Conservation (phyloP, 2,113 vertebrate species). For the Emydocephalus ijimae region DNA sequence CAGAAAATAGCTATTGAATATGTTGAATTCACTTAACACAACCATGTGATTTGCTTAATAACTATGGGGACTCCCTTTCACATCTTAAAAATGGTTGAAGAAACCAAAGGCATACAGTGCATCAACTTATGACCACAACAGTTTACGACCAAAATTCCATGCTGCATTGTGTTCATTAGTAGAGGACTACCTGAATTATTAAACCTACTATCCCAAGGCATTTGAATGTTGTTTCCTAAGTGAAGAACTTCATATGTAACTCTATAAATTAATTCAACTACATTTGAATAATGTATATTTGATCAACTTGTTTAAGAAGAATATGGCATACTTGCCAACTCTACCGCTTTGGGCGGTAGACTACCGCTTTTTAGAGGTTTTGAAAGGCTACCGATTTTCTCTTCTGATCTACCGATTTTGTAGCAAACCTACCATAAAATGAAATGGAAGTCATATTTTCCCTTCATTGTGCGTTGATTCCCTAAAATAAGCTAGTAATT, state of each 20-base stretch:
- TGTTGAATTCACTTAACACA: not conserved
- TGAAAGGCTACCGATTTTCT: too few species aligned
- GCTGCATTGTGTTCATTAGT: not conserved
- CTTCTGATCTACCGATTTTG: too few species aligned
- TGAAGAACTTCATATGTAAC: not conserved
- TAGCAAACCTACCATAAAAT: too few species aligned
- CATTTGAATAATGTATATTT: not conserved
- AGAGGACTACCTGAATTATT: not conserved
- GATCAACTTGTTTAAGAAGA: not conserved
- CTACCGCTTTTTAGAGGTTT: too few species aligned
- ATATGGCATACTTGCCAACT: too few species aligned
- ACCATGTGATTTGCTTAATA: not conserved
- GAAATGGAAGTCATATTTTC: too few species aligned
- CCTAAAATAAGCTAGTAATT: too few species aligned
- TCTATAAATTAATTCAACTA: not conserved
- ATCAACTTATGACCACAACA: not conserved
- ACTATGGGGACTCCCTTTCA: not conserved
- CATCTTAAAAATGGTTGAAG: not conserved
- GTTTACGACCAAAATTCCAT: not conserved
- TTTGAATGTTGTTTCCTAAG: not conserved
- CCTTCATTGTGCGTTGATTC: too few species aligned
- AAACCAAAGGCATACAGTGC: not conserved
- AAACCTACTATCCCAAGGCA: not conserved
- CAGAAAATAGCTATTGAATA: not conserved
- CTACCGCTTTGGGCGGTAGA: too few species aligned